These are phyloP conservation scores for Tetropium fuscum DNA, from an alignment of 2,888 invertebrate genomes.

Conservation along the genomic window DNA sequence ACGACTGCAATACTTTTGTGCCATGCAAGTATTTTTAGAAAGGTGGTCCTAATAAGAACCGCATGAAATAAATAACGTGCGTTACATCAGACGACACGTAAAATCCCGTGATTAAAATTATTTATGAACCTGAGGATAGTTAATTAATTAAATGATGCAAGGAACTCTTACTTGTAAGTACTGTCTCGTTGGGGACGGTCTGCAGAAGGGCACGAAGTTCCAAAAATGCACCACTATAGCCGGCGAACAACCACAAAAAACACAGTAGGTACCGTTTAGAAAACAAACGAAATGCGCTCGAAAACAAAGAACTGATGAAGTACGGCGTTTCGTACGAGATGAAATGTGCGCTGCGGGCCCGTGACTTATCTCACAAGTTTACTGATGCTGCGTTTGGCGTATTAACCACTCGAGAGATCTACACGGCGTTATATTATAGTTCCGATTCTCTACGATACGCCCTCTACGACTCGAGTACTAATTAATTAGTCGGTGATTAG, in stretches of 20 bases:
- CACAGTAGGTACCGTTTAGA: conserved; percentile 1
- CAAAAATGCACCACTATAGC: conserved; percentile 2
- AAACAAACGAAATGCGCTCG: background rate
- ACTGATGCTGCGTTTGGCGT: conserved; percentile 35
- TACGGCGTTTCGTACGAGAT: conserved; percentile 14
- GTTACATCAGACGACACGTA: no score
- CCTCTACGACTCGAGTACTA: conserved; percentile 35
- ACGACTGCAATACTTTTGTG: background rate
- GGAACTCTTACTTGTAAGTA: conserved; percentile 17
- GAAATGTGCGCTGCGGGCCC: conserved; percentile 17
- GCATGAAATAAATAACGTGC: conserved; percentile 9
- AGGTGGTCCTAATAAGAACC: background rate
- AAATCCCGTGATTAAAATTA: no score
- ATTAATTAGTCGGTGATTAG: conserved; percentile 25
- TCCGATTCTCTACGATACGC: conserved; percentile 45
- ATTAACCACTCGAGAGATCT: conserved; percentile 32
- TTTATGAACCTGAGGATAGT: no score
- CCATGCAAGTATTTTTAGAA: conserved; percentile 13
- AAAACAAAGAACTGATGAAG: conserved; percentile 21
- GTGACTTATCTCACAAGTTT: conserved; percentile 32
- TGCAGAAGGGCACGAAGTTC: background rate
- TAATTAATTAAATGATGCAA: background rate
- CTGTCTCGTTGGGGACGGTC: conserved; percentile 7
- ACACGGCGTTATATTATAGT: conserved; percentile 41
- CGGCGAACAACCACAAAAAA: conserved; percentile 10